These are phyloP conservation scores for Pachycephala philippinensis DNA, from an alignment of 2,113 vertebrate genomes.

Conservation along the genomic window DNA sequence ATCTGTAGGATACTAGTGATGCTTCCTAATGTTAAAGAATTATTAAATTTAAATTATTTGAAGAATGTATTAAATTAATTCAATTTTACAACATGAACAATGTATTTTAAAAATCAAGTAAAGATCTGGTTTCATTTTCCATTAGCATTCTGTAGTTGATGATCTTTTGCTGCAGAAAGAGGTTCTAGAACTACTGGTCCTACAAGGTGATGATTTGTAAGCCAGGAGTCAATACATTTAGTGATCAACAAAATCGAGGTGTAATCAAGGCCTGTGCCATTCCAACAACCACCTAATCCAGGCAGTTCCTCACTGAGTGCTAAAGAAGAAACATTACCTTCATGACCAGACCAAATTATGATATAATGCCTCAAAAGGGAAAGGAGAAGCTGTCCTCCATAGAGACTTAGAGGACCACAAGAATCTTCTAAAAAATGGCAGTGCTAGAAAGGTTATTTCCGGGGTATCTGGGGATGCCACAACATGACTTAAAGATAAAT, in stretches of 20 bases:
- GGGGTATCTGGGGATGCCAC: background rate
- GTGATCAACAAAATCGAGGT: background rate
- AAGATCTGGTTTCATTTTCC: background rate
- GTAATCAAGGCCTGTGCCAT: background rate
- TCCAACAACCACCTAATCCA: background rate
- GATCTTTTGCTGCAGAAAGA: background rate
- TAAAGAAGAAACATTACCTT: background rate
- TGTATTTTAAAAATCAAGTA: background rate
- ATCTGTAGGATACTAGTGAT: background rate
- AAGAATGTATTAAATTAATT: background rate
- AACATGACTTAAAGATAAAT: background rate
- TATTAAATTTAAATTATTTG: background rate
- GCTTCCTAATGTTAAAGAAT: background rate
- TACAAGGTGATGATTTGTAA: background rate
- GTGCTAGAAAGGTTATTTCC: background rate
- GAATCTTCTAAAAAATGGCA: background rate
- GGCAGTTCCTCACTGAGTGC: background rate
- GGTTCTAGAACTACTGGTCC: background rate
- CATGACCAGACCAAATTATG: background rate
- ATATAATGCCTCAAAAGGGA: background rate
- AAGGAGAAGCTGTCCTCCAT: background rate
- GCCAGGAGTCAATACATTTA: background rate
- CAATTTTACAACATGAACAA: background rate
- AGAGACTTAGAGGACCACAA: background rate
- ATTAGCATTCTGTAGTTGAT: background rate